Base-by-base conservation (phyloP, 2,797 vertebrate species). In the Menidia menidia region DNA sequence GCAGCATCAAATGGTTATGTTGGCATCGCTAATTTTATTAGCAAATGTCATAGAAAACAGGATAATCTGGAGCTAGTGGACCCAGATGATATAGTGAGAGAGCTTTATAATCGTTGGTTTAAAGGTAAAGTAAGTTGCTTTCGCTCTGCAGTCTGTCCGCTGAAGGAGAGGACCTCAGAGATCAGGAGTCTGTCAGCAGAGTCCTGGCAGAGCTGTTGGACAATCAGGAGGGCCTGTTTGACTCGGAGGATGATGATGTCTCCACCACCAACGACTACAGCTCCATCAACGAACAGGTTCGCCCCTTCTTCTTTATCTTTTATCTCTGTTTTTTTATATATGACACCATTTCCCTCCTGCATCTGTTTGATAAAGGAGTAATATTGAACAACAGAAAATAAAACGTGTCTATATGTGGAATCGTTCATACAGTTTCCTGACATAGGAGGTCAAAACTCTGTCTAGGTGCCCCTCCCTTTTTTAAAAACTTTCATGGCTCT, bases 201-300 rank as follows among this genome's bases (percentile, higher is more conserved):
- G 94, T 98, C 88, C 93, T 98, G 92, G 94, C 95, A 0, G 97
- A 96, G 83, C 95, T 99, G 92, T 80, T 99, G 89, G 97, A 98
- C 91, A 97, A 97, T 92, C 97, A 97, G 88, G 96, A 96, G 81
- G 96, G 96, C 43, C 93, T 96, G 89, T 98, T 98, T 90, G 97
- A 98, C 89, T 96, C 96, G 1, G 97, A 98, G 85, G 97, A 98
- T 39, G 97, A 98, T 64, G 97, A 97, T 77, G 94, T 98, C 90
- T 98, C 97, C 89, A 96, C 96, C 83, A 95, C 94, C 62, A 98
- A 98, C 75, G 97, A 98, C 93, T 96, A 97, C 91, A 98, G 97
- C 94, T 98, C 97, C 80, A 95, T 97, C 91, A 98, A 96, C 45
- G 97, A 97, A 77, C 97, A 98, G 96, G 97, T 98, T 86, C 3